Evolutionary conservation across 2,888 invertebrate genomes (phyloP).

Genomic region (Taenaris catops): DNA sequence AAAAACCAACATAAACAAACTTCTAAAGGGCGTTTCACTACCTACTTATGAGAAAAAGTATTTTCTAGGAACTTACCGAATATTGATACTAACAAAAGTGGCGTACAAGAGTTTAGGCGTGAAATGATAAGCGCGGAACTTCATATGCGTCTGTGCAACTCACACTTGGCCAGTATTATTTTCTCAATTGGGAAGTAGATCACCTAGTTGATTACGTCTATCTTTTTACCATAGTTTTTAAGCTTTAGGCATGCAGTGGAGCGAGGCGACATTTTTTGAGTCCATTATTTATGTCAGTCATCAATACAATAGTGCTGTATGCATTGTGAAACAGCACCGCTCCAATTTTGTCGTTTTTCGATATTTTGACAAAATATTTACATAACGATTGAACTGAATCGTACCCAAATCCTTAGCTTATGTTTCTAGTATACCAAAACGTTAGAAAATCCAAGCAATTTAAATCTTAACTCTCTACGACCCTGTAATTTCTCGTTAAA

Average conservation of each 20-base stretch:
- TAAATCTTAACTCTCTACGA: no score
- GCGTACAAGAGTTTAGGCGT: no score
- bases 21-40: no score
- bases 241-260: constrained; percentile 42
- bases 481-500: no score
- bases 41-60: no score
- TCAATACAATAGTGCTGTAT: constrained; percentile 45
- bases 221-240: constrained; percentile 68
- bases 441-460: no score
- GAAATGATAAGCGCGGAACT: neutral
- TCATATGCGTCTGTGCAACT: neutral
- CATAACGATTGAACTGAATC: constrained; percentile 11
- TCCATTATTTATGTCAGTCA: constrained; percentile 44
- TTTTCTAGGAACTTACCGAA: no score
- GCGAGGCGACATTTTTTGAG: constrained; percentile 48
- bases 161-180: constrained; percentile 42
- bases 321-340: constrained; percentile 38
- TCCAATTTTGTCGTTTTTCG: constrained; percentile 15
- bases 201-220: constrained; percentile 68
- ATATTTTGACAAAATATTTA: constrained; percentile 13
- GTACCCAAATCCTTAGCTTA: no score
- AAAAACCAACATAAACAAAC: no score
- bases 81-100: no score
- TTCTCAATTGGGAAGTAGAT: constrained; percentile 71
- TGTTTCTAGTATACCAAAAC: no score